These are phyloP conservation scores for Lysandra bellargus DNA, from an alignment of 2,888 invertebrate species.

Conservation along the genomic window DNA sequence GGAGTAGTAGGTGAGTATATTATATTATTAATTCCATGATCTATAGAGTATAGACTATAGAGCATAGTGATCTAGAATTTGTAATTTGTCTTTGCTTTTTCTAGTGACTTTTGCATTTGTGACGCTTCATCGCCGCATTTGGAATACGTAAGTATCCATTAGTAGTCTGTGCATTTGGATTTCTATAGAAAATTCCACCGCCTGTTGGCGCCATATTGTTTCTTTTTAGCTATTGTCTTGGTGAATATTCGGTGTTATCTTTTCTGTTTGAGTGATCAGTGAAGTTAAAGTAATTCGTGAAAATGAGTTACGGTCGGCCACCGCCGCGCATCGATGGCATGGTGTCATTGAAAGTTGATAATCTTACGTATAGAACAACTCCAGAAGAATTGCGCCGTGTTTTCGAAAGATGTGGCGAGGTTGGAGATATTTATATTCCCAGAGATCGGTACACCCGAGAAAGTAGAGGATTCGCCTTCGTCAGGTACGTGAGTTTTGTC, in stretches of 20 bases:
- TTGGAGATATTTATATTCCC: slow-evolving; percentile 99
- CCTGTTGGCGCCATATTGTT: slow-evolving; percentile 3
- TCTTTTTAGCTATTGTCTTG: background rate
- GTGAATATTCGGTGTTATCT: background rate
- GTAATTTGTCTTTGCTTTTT: no score
- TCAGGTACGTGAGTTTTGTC: slow-evolving; percentile 83
- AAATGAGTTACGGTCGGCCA: slow-evolving; percentile 93
- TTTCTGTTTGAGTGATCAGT: background rate
- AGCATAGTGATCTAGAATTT: no score
- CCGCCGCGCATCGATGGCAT: slow-evolving; percentile 97
- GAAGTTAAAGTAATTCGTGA: slow-evolving; percentile 28
- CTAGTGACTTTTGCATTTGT: background rate
- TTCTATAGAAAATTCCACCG: slow-evolving; percentile 2
- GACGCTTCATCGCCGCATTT: slow-evolving; percentile 1
- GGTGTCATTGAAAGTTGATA: slow-evolving; percentile 98
- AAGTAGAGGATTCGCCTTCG: slow-evolving; percentile 98
- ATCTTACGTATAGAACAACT: slow-evolving; percentile 98
- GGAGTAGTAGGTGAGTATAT: no score
- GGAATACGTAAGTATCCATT: no score
- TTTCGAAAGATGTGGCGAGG: slow-evolving; percentile 98
- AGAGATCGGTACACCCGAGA: slow-evolving; percentile 97
- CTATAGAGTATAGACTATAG: no score
- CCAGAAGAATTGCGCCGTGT: slow-evolving; percentile 97
- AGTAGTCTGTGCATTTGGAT: background rate
- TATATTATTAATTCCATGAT: no score